Conservation (phyloP, 2,113 vertebrate genomes). For the Mormyrus lacerda region DNA sequence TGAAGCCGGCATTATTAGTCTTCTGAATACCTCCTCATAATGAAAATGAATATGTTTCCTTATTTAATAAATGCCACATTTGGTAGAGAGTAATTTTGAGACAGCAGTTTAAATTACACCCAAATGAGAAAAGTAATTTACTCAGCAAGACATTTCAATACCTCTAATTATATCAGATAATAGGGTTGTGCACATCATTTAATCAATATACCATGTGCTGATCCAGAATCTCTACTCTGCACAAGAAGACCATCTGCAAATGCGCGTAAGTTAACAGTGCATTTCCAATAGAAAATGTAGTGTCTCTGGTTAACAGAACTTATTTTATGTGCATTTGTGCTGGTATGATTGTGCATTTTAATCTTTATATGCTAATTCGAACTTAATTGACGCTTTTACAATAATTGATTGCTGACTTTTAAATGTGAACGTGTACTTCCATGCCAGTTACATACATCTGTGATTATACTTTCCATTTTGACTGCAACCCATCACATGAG, state of each 20-base stretch:
- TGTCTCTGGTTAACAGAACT: neutral
- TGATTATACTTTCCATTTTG: neutral
- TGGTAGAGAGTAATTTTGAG: conserved; percentile 26
- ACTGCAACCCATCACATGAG: neutral
- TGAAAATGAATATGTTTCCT: conserved; percentile 22
- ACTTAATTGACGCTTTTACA: too few species aligned
- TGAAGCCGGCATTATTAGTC: neutral
- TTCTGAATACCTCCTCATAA: conserved; percentile 5
- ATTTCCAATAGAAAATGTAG: neutral
- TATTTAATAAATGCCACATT: conserved; percentile 30
- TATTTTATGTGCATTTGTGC: too few species aligned
- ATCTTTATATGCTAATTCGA: too few species aligned
- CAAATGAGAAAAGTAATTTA: conserved; percentile 29
- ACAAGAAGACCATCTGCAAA: neutral
- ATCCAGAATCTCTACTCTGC: neutral
- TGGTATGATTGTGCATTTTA: too few species aligned
- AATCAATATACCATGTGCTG: conserved; percentile 18
- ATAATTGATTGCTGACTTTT: too few species aligned
- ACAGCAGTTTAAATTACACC: conserved; percentile 26
- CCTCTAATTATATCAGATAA: conserved; percentile 21
- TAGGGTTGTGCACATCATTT: conserved; percentile 23
- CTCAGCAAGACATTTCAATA: conserved; percentile 20
- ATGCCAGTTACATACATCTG: neutral
- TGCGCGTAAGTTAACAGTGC: neutral
- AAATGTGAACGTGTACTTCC: neutral